A percentile compares a stretch with the other conserved stretches of the same genome.
Conservation (phyloP, 2,797 vertebrate species). For the Lacerta viridis region DNA sequence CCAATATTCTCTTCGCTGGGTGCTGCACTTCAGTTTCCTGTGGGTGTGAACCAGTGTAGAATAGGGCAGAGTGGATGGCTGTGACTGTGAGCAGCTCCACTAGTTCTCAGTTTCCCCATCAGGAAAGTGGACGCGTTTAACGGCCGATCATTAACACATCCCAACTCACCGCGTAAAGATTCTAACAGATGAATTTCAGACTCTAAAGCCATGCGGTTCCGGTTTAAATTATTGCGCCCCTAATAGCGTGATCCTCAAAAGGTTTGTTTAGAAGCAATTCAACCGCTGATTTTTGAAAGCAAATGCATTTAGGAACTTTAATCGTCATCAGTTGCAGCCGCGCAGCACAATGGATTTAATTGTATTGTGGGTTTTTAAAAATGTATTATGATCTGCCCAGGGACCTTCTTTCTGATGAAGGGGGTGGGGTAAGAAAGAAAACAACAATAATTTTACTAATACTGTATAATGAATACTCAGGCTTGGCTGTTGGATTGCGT, state of each 20-base stretch:
- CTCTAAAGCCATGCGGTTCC: neutral
- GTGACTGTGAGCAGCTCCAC: neutral
- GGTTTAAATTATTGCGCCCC: neutral
- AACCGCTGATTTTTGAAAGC: neutral
- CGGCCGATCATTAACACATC: no score
- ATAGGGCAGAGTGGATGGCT: neutral
- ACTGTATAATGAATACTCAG: no score
- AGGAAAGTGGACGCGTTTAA: neutral
- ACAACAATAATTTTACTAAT: no score
- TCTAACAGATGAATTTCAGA: neutral
- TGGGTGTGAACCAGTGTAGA: neutral
- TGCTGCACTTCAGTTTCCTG: neutral
- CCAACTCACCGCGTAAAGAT: no score
- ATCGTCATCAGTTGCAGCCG: neutral
- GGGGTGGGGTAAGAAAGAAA: no score
- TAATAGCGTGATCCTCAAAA: neutral
- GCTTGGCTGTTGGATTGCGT: neutral
- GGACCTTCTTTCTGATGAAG: no score
- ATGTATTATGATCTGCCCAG: no score
- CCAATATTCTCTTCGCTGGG: neutral
- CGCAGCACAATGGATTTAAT: no score
- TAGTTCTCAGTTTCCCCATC: neutral
- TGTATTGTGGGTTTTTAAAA: no score
- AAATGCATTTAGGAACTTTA: neutral
- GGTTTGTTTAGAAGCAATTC: neutral